These are phyloP conservation scores for Pseudopipra pipra DNA, from an alignment of 2,113 vertebrate species.

Conservation along the genomic window DNA sequence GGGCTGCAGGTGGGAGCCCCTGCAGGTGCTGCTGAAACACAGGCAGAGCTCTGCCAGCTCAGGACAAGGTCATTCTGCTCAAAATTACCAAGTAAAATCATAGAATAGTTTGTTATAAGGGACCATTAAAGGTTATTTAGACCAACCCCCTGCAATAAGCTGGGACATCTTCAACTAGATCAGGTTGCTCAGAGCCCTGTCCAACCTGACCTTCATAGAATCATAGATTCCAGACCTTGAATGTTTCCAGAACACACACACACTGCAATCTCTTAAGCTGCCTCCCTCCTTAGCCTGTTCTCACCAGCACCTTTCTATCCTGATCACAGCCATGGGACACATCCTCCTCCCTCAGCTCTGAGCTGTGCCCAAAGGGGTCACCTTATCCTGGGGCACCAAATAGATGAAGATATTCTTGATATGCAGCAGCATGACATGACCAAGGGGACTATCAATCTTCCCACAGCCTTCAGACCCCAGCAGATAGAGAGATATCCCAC, in stretches of 20 bases:
- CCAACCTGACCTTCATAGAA: not conserved
- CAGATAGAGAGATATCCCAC: not conserved
- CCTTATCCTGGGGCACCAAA: not conserved
- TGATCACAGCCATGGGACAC: not conserved
- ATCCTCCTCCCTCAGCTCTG: not conserved
- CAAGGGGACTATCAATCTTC: not conserved
- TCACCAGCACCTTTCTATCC: not conserved
- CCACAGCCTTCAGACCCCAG: not conserved
- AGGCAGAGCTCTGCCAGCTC: not conserved
- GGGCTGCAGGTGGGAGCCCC: not conserved
- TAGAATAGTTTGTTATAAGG: not conserved
- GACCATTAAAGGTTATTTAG: not conserved
- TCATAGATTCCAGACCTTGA: not conserved
- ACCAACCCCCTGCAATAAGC: not conserved
- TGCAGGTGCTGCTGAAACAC: not conserved
- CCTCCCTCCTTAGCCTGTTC: not conserved
- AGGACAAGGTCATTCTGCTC: not conserved
- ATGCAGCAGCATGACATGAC: not conserved
- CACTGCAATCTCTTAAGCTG: not conserved
- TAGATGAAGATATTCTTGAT: not conserved
- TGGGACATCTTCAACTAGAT: not conserved
- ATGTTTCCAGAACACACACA: accelerated
- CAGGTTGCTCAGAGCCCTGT: not conserved
- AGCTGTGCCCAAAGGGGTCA: not conserved
- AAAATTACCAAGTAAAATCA: not conserved